These are phyloP conservation scores for Gnathonemus echidnorhynchus DNA, from an alignment of 2,113 vertebrate species.

Conservation along the genomic window DNA sequence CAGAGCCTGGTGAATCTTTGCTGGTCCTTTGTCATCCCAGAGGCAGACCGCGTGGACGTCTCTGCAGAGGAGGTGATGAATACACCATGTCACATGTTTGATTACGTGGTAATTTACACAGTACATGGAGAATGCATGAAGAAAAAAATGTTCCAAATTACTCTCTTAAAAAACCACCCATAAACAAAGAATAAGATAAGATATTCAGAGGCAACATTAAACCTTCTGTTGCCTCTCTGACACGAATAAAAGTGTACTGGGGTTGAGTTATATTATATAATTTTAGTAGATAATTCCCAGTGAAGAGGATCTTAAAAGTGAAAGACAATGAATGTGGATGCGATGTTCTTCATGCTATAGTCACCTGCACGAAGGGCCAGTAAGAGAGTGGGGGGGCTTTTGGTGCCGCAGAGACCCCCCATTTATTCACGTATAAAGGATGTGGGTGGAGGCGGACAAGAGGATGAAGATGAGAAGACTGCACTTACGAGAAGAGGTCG, in stretches of 20 bases:
- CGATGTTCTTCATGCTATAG: not conserved
- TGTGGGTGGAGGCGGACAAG: conserved; percentile 39
- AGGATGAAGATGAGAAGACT: not conserved
- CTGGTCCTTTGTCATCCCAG: conserved; percentile 98
- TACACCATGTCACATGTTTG: not conserved
- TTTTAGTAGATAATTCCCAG: not conserved
- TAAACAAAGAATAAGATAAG: not conserved
- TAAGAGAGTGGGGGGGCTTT: not conserved
- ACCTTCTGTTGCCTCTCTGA: not conserved
- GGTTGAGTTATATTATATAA: not conserved
- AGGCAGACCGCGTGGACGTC: conserved; percentile 97
- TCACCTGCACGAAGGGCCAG: not conserved
- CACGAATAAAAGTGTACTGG: not conserved
- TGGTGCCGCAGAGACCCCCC: not conserved
- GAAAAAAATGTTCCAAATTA: not conserved
- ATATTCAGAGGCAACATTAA: not conserved
- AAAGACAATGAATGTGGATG: not conserved
- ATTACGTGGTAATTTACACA: not conserved
- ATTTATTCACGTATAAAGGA: not conserved
- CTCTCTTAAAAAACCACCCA: not conserved
- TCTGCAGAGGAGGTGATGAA: conserved; percentile 54
- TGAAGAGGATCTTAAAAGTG: not conserved
- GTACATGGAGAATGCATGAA: not conserved
- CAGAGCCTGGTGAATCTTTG: conserved; percentile 97
- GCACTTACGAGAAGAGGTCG: conserved; percentile 94